phyloP scores from a whole-genome alignment of 2,888 invertebrate genomes.

The Eristalis tenax region DNA sequence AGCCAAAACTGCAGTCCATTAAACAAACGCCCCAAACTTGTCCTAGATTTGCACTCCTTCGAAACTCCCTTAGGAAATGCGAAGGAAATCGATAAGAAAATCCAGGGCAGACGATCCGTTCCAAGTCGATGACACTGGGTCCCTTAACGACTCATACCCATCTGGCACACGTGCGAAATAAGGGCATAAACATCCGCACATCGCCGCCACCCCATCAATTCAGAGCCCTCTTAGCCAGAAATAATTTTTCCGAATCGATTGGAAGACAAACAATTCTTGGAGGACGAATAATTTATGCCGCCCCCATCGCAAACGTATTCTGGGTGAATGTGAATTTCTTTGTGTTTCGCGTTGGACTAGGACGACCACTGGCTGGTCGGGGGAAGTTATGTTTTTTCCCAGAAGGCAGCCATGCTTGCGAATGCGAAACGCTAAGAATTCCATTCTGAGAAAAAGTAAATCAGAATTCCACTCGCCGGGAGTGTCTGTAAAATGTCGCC shows the following conservation, averaged over 20 bases:
- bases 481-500: slow-evolving; percentile 44
- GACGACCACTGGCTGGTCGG: not conserved
- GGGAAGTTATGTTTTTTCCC: not conserved
- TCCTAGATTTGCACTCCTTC: not conserved
- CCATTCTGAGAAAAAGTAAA: slow-evolving; percentile 8
- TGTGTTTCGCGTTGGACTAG: not conserved
- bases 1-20: not conserved
- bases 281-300: not conserved
- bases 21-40: not conserved
- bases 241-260: not conserved
- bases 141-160: not conserved
- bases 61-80: not conserved
- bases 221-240: not conserved
- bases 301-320: not conserved
- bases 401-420: not conserved
- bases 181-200: not conserved
- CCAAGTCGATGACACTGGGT: not conserved
- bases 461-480: slow-evolving; percentile 17
- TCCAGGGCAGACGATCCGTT: not conserved
- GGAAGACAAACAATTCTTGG: not conserved
- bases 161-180: not conserved
- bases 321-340: not conserved
- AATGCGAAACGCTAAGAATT: not conserved
- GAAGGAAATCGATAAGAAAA: not conserved
- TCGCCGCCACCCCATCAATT: not conserved